Evolutionary conservation across 1,140 invertebrate genomes (phyloP).

Genomic region (Drosophila albomicans): DNA sequence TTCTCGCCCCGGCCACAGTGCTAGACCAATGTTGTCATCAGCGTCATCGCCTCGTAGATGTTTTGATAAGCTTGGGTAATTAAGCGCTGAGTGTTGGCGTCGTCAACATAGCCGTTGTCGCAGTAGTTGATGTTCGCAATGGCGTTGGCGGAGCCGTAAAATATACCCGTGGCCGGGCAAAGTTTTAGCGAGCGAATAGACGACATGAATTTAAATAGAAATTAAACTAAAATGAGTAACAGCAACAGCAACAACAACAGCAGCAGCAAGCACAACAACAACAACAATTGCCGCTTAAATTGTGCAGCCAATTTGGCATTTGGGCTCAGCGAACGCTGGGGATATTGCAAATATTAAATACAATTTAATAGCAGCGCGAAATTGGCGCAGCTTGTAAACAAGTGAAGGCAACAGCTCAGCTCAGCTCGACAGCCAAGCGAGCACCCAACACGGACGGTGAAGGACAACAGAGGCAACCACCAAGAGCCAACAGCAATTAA

Average conservation of each 20-base stretch:
- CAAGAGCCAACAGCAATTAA: conserved; percentile 65
- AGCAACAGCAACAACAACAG: not conserved
- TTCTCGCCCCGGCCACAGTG: not conserved
- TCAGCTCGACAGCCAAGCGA: not conserved
- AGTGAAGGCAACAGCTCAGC: conserved; percentile 33
- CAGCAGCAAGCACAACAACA: conserved; percentile 13
- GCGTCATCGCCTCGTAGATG: conserved; percentile 65
- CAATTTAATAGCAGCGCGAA: conserved; percentile 74
- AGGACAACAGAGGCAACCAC: not conserved
- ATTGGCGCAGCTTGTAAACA: conserved; percentile 78
- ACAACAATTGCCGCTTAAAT: conserved; percentile 65
- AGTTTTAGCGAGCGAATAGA: conserved; percentile 67
- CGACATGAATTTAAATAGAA: conserved; percentile 82
- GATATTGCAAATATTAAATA: conserved; percentile 61
- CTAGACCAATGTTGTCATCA: conserved; percentile 35
- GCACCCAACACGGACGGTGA: conserved; percentile 1
- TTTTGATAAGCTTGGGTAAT: conserved; percentile 80
- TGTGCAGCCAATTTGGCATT: conserved; percentile 66
- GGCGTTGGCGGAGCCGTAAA: conserved; percentile 42
- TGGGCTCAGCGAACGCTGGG: conserved; percentile 12
- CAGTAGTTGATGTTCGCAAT: conserved; percentile 31
- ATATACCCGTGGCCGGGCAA: conserved; percentile 49
- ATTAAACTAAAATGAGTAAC: conserved; percentile 78
- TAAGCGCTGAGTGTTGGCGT: conserved; percentile 69
- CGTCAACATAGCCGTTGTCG: conserved; percentile 30